These are phyloP conservation scores for Neodiprion pinetum DNA, from an alignment of 1,140 invertebrate genomes.

Conservation along the genomic window DNA sequence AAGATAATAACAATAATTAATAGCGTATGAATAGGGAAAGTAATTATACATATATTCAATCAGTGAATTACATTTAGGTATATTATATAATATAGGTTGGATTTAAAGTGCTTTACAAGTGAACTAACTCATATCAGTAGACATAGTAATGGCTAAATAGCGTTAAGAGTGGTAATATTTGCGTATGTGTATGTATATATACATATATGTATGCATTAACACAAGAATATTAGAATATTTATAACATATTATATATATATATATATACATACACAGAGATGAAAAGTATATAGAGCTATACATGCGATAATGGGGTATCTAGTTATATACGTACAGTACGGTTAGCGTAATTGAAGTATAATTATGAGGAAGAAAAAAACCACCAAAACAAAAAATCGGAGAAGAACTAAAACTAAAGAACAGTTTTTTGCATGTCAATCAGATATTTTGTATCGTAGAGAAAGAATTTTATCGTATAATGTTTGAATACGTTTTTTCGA, in stretches of 20 bases:
- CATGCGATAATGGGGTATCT: too few species aligned
- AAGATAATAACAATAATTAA: not conserved
- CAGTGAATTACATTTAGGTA: slow-evolving; percentile 11
- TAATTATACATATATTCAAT: slow-evolving; percentile 22
- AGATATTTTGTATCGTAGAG: slow-evolving; percentile 48
- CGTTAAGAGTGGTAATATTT: slow-evolving; percentile 19
- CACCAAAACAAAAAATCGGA: slow-evolving; percentile 20
- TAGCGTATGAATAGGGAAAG: slow-evolving; percentile 5
- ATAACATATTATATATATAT: slow-evolving; percentile 20
- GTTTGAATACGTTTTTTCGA: too few species aligned
- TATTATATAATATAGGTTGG: slow-evolving; percentile 41
- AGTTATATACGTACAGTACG: too few species aligned
- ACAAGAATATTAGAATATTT: slow-evolving; percentile 21
- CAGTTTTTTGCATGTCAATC: slow-evolving; percentile 43
- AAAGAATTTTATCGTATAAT: not conserved
- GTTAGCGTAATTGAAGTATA: not conserved
- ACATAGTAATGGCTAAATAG: slow-evolving; percentile 40
- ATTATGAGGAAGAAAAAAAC: slow-evolving; percentile 21
- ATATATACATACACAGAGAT: slow-evolving; percentile 31
- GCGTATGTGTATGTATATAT: slow-evolving; percentile 33
- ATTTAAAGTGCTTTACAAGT: slow-evolving; percentile 59
- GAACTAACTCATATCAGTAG: slow-evolving; percentile 58
- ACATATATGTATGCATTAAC: slow-evolving; percentile 22
- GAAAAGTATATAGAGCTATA: slow-evolving; percentile 11
- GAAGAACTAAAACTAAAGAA: slow-evolving; percentile 24